phyloP scores from a whole-genome alignment of 2,797 vertebrate genomes.

The Amazona ochrocephala region DNA sequence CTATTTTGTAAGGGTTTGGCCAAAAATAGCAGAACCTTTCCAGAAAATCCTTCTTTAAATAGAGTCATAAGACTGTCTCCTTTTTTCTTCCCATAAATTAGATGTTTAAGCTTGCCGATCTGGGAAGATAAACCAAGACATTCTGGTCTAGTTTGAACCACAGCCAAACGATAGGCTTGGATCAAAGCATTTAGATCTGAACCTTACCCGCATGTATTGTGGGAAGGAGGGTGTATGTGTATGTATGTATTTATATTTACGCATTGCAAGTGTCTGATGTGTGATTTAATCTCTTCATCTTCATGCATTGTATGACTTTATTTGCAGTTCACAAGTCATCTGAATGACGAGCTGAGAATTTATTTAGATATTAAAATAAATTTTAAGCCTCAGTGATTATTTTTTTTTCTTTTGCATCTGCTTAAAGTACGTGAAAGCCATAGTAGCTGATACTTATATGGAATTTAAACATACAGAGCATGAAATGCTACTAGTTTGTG shows the following conservation, averaged over 20 bases:
- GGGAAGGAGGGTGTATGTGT: accelerated
- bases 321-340: slow-evolving; percentile 42
- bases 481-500: not conserved
- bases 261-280: slow-evolving; percentile 1
- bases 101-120: not conserved
- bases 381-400: slow-evolving; percentile 30
- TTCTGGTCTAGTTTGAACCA: not conserved
- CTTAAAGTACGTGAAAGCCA: slow-evolving; percentile 7
- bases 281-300: slow-evolving; percentile 53
- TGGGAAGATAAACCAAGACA: not conserved
- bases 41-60: slow-evolving; percentile 7
- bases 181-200: slow-evolving; percentile 10
- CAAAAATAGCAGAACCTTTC: not conserved
- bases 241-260: slow-evolving; percentile 46
- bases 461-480: slow-evolving; percentile 19
- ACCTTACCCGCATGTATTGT: not conserved
- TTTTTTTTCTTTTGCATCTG: slow-evolving; percentile 7
- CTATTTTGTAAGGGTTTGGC: not conserved
- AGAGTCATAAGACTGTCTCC: not conserved
- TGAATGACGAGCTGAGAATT: slow-evolving; percentile 47
- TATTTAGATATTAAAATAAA: slow-evolving; percentile 71
- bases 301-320: slow-evolving; percentile 12
- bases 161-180: not conserved
- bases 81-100: not conserved
- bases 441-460: not conserved